Base-by-base conservation (phyloP, 2,113 vertebrate species). In the Rhea americana region DNA sequence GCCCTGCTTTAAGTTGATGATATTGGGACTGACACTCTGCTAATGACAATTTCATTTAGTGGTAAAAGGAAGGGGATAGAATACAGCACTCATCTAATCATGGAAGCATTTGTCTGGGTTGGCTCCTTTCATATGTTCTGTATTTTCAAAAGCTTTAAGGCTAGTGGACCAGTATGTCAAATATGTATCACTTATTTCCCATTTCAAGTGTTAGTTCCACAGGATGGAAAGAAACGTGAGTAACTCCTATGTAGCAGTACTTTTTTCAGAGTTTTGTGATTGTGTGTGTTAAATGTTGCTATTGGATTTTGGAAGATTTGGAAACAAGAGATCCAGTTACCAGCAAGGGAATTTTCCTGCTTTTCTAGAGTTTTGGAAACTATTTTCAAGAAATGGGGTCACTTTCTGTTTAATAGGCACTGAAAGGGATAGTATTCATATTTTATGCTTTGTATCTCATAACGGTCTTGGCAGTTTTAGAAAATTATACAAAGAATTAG, bases 21-120 rank as follows among this genome's bases (percentile, higher is more conserved):
- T 97, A 97, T 96, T 95, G 90, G 77, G 91, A 92, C 81, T 91
- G 94, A 95, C 94, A 94, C 93, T 83, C 88, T 93, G 89, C 88
- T 97, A 96, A 96, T 95, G 91, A 95, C 94, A 94, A 87, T 96
- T 97, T 97, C 94, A 95, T 96, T 96, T 91, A 94, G 91, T 88
- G 78, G 92, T 90, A 91, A 90, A 85, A 84, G 83, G 92, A 92
- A 88, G 66, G 92, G 90, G 90, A 92, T 94, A 87, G 91, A 92
- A 94, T 82, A 85, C 91, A 94, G 85, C 63, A 59, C 79, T 96
- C 92, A 80, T 93, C 91, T 94, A 91, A 94, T 95, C 86, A 92
- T 50, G 74, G 65, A 68, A 70, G 74, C 81, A 25, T 89, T 90
- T 0, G 1, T 94, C 93, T 88, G 82, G 55, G 19, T 74, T 85